Conservation (phyloP, 2,888 invertebrate species). For the Nesidiocoris tenuis region DNA sequence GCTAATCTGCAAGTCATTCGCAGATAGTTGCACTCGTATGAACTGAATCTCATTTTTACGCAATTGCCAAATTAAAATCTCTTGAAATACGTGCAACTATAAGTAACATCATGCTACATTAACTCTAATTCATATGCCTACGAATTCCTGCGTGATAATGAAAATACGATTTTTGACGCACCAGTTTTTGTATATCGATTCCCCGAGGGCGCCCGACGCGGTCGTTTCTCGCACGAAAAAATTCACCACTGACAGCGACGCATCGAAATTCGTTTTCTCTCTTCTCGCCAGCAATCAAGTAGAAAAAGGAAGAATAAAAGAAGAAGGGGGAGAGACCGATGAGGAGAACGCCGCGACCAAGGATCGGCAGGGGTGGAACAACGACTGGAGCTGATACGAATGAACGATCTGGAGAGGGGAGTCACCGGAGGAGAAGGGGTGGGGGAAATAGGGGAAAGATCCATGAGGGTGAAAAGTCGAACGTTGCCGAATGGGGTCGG, state of each 20-base stretch:
- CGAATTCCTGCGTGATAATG: no score
- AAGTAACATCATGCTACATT: no score
- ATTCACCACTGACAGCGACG: conserved; percentile 1
- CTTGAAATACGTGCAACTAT: no score
- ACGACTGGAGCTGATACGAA: conserved; percentile 8
- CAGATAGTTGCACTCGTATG: no score
- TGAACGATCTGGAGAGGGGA: not conserved
- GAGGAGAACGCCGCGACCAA: not conserved
- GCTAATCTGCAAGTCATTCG: no score
- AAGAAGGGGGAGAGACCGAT: conserved; percentile 8
- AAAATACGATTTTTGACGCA: no score
- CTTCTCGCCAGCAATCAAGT: not conserved
- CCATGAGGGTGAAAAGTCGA: conserved; percentile 3
- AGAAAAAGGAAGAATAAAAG: conserved; percentile 3
- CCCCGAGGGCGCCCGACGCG: not conserved
- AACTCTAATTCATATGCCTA: no score
- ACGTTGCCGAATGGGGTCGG: not conserved
- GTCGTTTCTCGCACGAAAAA: not conserved
- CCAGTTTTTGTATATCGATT: not conserved
- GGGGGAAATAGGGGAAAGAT: not conserved
- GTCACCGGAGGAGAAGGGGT: not conserved
- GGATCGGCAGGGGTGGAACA: conserved; percentile 28
- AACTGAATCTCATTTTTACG: no score
- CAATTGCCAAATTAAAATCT: no score
- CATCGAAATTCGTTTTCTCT: no score